Base-by-base conservation (phyloP, 2,888 invertebrate genomes). In the Cosmorhoe ocellata region DNA sequence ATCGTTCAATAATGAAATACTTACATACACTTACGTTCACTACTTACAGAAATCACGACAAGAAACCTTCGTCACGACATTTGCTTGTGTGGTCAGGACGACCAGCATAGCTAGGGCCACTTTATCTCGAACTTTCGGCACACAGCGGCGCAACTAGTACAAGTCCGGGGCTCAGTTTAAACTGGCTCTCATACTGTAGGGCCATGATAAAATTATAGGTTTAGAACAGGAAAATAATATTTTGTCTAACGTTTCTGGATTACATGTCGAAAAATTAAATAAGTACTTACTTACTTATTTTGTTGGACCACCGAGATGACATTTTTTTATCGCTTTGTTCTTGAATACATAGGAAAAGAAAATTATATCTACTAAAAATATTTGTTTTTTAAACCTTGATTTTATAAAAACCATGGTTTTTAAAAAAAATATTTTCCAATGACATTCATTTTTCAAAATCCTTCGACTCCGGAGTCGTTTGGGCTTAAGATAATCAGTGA, bases 121-220 rank as follows among this genome's bases (percentile, higher is more conserved):
- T 59, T 57, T 58, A 58, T 54, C 48, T 59, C 14, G 26, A 27
- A 34, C 28, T 24, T 12, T 32, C 18, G 22, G 22, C 24, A 2
- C 6, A 36, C 18, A 5, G n/a, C 7, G 27, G 18, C 33, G 27
- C 2, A 36, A 12, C 10, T 14, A 27, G 33, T 41, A 43, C 59
- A 41, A 33, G 42, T 14, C 26, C 26, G 52, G 40, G 60, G 74
- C 8, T 66, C 74, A 61, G 30, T 8, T 1, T 56, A 51, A 8
- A 59, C 43, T 71, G 74, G 79, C 12, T 46, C 2, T 24, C 33
- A 47, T 49, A 63, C 56, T 52, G 42, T 53, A 48, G 56, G 47
- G 47, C 66, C 56, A 70, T 66, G 67, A 72, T 67, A 68, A 82
- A 84, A 84, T 84, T 79, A 81, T 77, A 79, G 76, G 65, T 51